A percentile compares a stretch with the other conserved stretches of the same genome.
Evolutionary conservation across 2,888 invertebrate genomes (phyloP).

Genomic region (Zaprionus lineosus): DNA sequence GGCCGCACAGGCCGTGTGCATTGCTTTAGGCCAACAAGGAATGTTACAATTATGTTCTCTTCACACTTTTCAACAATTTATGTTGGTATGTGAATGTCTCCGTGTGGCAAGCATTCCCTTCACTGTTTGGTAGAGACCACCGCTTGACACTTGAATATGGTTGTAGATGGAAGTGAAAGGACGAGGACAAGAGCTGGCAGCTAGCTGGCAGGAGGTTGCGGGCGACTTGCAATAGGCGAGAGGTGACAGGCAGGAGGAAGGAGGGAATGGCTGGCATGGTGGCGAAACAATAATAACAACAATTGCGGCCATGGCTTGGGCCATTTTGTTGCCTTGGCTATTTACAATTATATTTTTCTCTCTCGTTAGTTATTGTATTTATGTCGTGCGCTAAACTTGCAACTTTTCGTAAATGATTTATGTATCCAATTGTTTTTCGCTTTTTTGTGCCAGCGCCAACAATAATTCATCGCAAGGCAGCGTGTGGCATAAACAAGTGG

Average conservation of each 20-base stretch:
- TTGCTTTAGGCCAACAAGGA: conserved; percentile 78
- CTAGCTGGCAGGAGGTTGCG: too few relatives aligned
- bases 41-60: conserved; percentile 78
- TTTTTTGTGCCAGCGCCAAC: conserved; percentile 57
- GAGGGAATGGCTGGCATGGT: conserved; percentile 1
- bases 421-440: conserved; percentile 74
- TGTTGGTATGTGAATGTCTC: conserved; percentile 76
- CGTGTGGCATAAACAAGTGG: conserved; percentile 75
- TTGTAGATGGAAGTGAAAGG: too few relatives aligned
- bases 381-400: conserved; percentile 74
- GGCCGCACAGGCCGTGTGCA: conserved; percentile 57
- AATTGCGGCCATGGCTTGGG: conserved; percentile 27
- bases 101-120: conserved; percentile 39
- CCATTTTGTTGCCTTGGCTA: conserved; percentile 59
- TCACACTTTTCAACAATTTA: conserved; percentile 78
- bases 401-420: conserved; percentile 74
- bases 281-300: conserved; percentile 47
- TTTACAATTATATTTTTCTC: conserved; percentile 76
- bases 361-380: conserved; percentile 77
- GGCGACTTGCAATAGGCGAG: too few relatives aligned
- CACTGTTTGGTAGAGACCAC: conserved; percentile 44
- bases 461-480: conserved; percentile 69
- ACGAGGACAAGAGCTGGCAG: too few relatives aligned
- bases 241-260: too few relatives aligned
- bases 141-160: conserved; percentile 68